A percentile compares a stretch with the other conserved stretches of the same genome.
Evolutionary conservation across 1,140 invertebrate genomes (phyloP).

Genomic region (Anagrus nilaparvatae): DNA sequence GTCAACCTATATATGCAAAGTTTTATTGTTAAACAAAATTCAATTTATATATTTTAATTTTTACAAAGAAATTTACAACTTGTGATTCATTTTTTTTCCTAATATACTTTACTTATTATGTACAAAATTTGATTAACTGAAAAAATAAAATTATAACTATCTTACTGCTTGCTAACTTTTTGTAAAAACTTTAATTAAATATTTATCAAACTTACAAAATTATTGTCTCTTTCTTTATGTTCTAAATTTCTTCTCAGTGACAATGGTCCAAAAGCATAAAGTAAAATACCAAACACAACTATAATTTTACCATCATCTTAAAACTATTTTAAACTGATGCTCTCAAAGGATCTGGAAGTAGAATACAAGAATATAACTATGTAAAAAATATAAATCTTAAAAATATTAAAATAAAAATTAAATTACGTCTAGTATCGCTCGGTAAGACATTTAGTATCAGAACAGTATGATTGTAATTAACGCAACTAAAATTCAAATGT

Average conservation of each 20-base stretch:
- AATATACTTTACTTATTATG: too few relatives aligned
- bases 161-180: too few relatives aligned
- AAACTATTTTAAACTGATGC: conserved; percentile 30
- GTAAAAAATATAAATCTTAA: neutral
- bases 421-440: neutral
- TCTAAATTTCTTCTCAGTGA: conserved; percentile 31
- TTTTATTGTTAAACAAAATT: too few relatives aligned
- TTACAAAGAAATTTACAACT: too few relatives aligned
- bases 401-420: conserved; percentile 7
- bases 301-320: conserved; percentile 42
- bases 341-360: conserved; percentile 40
- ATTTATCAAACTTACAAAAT: conserved; percentile 21
- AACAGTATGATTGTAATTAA: conserved; percentile 74
- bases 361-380: neutral
- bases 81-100: too few relatives aligned
- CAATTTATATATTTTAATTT: too few relatives aligned
- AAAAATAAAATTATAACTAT: too few relatives aligned
- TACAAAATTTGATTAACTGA: too few relatives aligned
- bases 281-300: conserved; percentile 40
- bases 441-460: conserved; percentile 73
- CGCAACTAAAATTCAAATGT: conserved; percentile 55
- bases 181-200: neutral
- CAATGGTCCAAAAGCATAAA: conserved; percentile 44
- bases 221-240: conserved; percentile 32
- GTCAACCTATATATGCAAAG: too few relatives aligned